phyloP scores from a whole-genome alignment of 30 jellyfish, hydroid and myxozoan species.

The Cassiopea andromeda region DNA sequence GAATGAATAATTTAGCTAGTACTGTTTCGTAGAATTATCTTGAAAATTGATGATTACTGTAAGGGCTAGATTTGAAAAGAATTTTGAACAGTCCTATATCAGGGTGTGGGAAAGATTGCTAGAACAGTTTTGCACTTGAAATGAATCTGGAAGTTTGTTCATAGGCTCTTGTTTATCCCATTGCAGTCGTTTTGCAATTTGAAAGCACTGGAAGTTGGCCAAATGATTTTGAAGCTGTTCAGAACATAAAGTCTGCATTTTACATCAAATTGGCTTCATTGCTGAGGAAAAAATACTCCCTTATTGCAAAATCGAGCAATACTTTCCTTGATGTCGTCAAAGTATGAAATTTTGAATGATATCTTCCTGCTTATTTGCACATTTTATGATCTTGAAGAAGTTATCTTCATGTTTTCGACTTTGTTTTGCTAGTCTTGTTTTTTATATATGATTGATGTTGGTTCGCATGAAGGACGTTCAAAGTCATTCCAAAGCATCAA shows the following conservation, averaged over 20 bases:
- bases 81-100: too few relatives aligned
- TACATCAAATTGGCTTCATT: constrained; percentile 78
- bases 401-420: background rate
- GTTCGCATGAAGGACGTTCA: too few relatives aligned
- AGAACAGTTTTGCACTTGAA: too few relatives aligned
- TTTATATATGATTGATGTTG: background rate
- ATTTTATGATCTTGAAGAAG: background rate
- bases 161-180: background rate
- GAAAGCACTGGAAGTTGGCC: constrained; percentile 98
- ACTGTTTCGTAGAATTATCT: too few relatives aligned
- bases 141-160: too few relatives aligned
- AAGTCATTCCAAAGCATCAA: too few relatives aligned
- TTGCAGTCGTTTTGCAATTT: constrained; percentile 76
- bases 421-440: background rate
- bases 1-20: too few relatives aligned
- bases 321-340: constrained; percentile 68
- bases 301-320: constrained; percentile 51
- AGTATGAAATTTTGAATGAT: constrained; percentile 27
- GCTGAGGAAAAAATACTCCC: constrained; percentile 17
- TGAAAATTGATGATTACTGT: too few relatives aligned
- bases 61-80: too few relatives aligned
- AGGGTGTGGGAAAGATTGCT: too few relatives aligned
- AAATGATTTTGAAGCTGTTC: constrained; percentile 79
- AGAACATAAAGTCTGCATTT: constrained; percentile 84
- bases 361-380: background rate